Evolutionary conservation across 2,888 invertebrate species (phyloP).

Genomic region (Rutpela maculata): DNA sequence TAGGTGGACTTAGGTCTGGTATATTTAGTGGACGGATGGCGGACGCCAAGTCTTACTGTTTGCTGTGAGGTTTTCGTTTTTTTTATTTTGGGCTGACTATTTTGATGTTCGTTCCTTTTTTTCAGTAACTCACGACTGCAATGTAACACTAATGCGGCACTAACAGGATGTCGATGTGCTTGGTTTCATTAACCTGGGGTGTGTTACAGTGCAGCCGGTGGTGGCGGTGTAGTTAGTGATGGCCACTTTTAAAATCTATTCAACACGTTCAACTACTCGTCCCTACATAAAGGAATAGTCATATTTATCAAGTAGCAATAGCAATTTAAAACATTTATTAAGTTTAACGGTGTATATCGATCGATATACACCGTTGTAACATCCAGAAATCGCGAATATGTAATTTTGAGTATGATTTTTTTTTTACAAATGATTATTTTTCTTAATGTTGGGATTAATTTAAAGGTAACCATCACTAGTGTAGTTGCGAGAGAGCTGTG

Average conservation of each 20-base stretch:
- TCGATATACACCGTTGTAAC: too few relatives aligned
- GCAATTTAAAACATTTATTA: too few relatives aligned
- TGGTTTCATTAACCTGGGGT: constrained; percentile 70
- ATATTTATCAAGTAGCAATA: neutral
- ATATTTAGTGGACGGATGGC: constrained; percentile 56
- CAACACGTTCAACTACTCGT: neutral
- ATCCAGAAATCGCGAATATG: too few relatives aligned
- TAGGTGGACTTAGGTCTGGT: constrained; percentile 37
- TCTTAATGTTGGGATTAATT: constrained; percentile 11
- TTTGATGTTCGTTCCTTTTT: constrained; percentile 72
- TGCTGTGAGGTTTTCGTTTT: constrained; percentile 74
- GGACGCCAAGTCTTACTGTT: constrained; percentile 69
- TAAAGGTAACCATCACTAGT: constrained; percentile 53
- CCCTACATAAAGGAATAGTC: constrained; percentile 4
- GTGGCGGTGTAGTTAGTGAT: constrained; percentile 68
- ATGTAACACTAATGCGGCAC: constrained; percentile 74
- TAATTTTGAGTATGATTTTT: neutral
- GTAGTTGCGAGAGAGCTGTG: constrained; percentile 69
- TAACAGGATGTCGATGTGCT: constrained; percentile 74
- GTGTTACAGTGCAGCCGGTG: constrained; percentile 74
- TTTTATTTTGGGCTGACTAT: constrained; percentile 73
- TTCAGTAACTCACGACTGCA: constrained; percentile 74
- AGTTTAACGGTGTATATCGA: too few relatives aligned
- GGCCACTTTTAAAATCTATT: constrained; percentile 42
- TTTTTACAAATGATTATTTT: neutral